Evolutionary conservation across 2,888 invertebrate genomes (phyloP).

Genomic region (Oithona nana): DNA sequence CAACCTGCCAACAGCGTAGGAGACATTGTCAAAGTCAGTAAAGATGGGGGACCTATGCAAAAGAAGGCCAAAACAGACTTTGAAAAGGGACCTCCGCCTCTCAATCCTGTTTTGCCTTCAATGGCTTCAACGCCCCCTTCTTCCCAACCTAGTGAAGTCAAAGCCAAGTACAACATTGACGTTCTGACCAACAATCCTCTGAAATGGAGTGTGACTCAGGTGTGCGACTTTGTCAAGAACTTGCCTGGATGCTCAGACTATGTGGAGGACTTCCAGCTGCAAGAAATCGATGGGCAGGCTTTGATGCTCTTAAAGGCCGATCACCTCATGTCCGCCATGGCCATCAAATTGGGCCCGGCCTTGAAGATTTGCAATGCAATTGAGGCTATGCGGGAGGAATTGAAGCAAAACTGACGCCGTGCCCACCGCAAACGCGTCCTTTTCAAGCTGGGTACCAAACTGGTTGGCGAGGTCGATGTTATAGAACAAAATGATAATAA

Average conservation of each 20-base stretch:
- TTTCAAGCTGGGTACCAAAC: conserved; percentile 16
- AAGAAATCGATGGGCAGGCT: conserved; percentile 92
- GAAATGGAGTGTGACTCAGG: conserved; percentile 49
- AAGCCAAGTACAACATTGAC: conserved; percentile 2
- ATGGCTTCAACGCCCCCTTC: neutral
- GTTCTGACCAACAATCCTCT: conserved; percentile 1
- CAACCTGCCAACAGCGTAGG: too few species aligned
- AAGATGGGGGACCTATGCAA: neutral
- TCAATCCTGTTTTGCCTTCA: neutral
- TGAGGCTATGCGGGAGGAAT: conserved; percentile 52
- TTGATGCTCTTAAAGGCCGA: conserved; percentile 75
- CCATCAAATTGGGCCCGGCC: conserved; percentile 86
- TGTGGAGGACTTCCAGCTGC: conserved; percentile 80
- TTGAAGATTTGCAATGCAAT: conserved; percentile 85
- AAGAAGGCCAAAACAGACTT: neutral
- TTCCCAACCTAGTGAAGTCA: neutral
- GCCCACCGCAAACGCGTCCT: conserved; percentile 1
- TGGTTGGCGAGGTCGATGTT: conserved; percentile 10
- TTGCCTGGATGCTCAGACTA: conserved; percentile 78
- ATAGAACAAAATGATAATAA: neutral
- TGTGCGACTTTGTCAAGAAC: conserved; percentile 65
- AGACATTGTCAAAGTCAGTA: too few species aligned
- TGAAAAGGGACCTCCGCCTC: neutral
- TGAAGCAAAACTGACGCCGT: conserved; percentile 20
- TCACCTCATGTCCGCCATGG: conserved; percentile 80